A percentile compares a stretch with the other conserved stretches of the same genome.
Conservation (phyloP, 2,797 vertebrate genomes). For the Poecilia wingei region DNA sequence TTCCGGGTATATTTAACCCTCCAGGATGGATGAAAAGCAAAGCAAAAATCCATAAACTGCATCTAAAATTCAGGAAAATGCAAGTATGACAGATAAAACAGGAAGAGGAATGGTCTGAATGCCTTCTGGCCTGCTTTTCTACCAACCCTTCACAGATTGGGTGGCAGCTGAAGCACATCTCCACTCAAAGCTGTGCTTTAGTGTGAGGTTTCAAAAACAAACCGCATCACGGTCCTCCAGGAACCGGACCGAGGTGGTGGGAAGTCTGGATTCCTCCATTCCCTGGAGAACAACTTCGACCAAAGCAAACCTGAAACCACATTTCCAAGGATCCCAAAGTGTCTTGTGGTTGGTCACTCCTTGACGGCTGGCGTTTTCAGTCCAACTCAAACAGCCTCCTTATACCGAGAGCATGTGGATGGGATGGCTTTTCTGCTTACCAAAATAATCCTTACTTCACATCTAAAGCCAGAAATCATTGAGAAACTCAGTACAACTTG, state of each 20-base stretch:
- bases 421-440: not conserved
- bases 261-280: not conserved
- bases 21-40: not conserved
- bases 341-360: not conserved
- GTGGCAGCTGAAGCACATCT: too few relatives aligned
- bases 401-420: not conserved
- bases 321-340: not conserved
- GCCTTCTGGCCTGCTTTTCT: not conserved
- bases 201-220: not conserved
- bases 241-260: not conserved
- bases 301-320: not conserved
- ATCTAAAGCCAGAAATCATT: not conserved
- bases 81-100: not conserved
- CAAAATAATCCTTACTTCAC: not conserved
- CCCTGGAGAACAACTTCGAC: not conserved
- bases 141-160: not conserved
- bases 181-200: too few relatives aligned
- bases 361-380: not conserved
- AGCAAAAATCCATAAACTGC: not conserved
- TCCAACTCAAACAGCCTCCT: not conserved
- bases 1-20: constrained; percentile 8
- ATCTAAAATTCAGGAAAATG: not conserved
- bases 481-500: not conserved
- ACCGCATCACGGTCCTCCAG: not conserved
- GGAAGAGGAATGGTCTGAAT: not conserved